Evolutionary conservation across 1,140 invertebrate genomes (phyloP), one percentile per base, ranked within the genome.

Genomic region (Anastatus disparis): DNA sequence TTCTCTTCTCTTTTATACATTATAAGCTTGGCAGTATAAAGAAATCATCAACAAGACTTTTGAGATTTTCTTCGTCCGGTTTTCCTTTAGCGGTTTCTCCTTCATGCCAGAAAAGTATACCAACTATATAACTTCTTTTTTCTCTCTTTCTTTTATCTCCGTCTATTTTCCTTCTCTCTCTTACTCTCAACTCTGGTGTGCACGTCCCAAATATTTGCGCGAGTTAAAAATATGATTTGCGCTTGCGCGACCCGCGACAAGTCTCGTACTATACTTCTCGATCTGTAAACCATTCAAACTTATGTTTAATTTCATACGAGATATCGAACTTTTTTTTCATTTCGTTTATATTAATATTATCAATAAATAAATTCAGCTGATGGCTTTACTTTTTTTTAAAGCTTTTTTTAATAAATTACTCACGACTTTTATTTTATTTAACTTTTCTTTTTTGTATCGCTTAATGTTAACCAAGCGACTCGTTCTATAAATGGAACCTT

Each of bases 191-290:
- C n/a, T n/a, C n/a, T 38, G n/a, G 26, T 53, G 38, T 56, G 20
- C 65, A 62, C 46, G 70, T 66, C 70, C 70, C 70, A 71, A 71
- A 71, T 71, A 71, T 71, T 71, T 65, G 62, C 35, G 44, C 31
- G 55, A 56, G 70, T 71, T 71, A 71, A 71, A 71, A 71, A 71
- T 71, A 71, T 71, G 62, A 71, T 65, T 65, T 52, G 69, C n/a
- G n/a, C 68, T 44, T 59, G 48, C 50, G 59, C 8, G 50, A n/a
- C n/a, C n/a, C 50, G 38, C 38, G 7, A 13, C 56, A 38, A 27
- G 24, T 50, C 6, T 50, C 20, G n/a, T n/a, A n/a, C n/a, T n/a
- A n/a, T n/a, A n/a, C n/a, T n/a, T n/a, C n/a, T n/a, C n/a, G n/a
- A n/a, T n/a, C n/a, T 35, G 44, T 63, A 63, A 61, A 61, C 10